phyloP scores from a whole-genome alignment of 2,113 vertebrate species.

The Mastomys natalensis region DNA sequence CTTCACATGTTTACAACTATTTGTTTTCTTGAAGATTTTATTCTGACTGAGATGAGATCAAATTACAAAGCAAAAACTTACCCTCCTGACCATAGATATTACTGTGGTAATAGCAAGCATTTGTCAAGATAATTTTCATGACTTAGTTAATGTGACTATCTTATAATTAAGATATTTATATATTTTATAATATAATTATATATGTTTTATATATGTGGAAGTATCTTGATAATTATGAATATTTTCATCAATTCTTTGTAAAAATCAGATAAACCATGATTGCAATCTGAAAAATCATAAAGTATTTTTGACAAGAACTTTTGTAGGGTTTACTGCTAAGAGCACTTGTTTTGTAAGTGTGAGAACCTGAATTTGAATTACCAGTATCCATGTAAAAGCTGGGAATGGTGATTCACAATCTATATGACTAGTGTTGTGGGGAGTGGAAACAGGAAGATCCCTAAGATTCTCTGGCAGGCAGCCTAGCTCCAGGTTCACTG shows the following conservation, averaged over 20 bases:
- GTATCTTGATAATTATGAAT: neutral
- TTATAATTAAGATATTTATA: neutral
- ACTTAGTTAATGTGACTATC: neutral
- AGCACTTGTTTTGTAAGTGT: neutral
- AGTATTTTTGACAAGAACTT: neutral
- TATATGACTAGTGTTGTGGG: neutral
- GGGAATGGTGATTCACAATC: neutral
- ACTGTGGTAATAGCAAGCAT: neutral
- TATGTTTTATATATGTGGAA: neutral
- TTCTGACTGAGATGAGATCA: neutral
- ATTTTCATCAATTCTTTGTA: neutral
- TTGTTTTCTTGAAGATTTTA: neutral
- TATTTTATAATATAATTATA: too few species aligned
- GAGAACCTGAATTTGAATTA: neutral
- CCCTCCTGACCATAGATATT: neutral
- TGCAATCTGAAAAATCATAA: slow-evolving; percentile 4
- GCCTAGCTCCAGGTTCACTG: neutral
- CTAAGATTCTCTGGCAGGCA: neutral
- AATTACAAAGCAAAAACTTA: neutral
- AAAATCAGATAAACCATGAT: neutral
- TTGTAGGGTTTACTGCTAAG: neutral
- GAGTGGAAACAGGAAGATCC: neutral
- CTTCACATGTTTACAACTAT: neutral
- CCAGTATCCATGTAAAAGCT: neutral
- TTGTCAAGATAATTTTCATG: neutral